Conservation (phyloP, 2,888 invertebrate genomes). For the Dendrolimus houi region DNA sequence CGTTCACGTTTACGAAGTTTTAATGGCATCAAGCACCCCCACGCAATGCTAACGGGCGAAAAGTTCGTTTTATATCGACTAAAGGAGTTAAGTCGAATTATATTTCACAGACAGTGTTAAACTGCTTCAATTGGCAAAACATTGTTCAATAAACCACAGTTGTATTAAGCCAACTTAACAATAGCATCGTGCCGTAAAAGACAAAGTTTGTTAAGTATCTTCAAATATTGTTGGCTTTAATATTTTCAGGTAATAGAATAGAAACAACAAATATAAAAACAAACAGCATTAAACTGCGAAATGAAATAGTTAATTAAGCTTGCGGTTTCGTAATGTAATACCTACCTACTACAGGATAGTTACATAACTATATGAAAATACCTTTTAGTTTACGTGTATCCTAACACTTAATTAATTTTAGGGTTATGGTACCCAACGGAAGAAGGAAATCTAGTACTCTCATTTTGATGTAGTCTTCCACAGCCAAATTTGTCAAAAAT, state of each 20-base stretch:
- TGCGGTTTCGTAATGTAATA: not conserved
- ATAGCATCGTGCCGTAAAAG: not conserved
- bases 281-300: constrained; percentile 28
- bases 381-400: too few relatives aligned
- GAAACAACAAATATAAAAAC: constrained; percentile 19
- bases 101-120: not conserved
- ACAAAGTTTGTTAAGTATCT: not conserved
- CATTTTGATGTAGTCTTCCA: too few relatives aligned
- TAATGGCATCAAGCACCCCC: constrained; percentile 34
- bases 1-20: constrained; percentile 27
- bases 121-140: not conserved
- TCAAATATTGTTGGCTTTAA: not conserved
- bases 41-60: constrained; percentile 2
- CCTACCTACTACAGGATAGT: not conserved
- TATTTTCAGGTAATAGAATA: not conserved
- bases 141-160: not conserved
- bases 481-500: too few relatives aligned
- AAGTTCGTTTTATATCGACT: constrained; percentile 1
- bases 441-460: too few relatives aligned
- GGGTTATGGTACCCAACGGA: too few relatives aligned
- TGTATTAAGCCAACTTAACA: not conserved
- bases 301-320: constrained; percentile 40
- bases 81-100: not conserved
- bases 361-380: not conserved
- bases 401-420: too few relatives aligned